phyloP scores from a whole-genome alignment of 2,888 invertebrate species.

The Epistrophella euchroma region DNA sequence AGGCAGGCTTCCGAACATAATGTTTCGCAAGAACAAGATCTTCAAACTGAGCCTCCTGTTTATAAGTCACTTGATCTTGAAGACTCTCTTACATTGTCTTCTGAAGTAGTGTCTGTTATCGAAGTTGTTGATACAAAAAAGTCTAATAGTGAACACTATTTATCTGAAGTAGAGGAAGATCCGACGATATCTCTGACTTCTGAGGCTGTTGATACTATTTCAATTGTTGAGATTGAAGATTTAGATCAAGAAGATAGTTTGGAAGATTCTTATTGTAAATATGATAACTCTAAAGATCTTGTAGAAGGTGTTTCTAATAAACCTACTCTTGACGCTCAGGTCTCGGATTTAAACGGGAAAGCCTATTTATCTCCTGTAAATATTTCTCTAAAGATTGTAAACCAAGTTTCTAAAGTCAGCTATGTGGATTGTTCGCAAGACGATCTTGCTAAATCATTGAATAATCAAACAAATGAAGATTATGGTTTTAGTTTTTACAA shows the following conservation, averaged over 20 bases:
- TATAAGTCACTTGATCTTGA: slow-evolving; percentile 37
- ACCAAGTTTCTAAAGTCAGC: slow-evolving; percentile 66
- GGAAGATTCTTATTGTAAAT: background rate
- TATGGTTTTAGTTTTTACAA: slow-evolving; percentile 1
- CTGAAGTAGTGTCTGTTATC: slow-evolving; percentile 45
- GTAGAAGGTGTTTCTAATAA: background rate
- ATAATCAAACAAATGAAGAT: background rate
- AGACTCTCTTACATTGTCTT: slow-evolving; percentile 40
- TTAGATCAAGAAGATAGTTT: slow-evolving; percentile 5
- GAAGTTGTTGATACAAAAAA: slow-evolving; percentile 48
- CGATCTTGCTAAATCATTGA: slow-evolving; percentile 1
- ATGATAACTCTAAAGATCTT: background rate
- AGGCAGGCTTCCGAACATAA: slow-evolving; percentile 21
- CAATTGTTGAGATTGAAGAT: slow-evolving; percentile 48
- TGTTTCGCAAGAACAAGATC: slow-evolving; percentile 17
- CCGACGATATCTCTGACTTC: slow-evolving; percentile 32
- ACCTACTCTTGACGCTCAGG: background rate
- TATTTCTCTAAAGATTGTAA: slow-evolving; percentile 68
- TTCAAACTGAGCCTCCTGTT: background rate
- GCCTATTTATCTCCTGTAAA: slow-evolving; percentile 56
- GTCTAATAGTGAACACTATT: background rate
- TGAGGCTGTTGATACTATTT: background rate
- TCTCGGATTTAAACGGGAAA: slow-evolving; percentile 11
- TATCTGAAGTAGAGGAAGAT: slow-evolving; percentile 26
- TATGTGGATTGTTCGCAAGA: slow-evolving; percentile 41